Evolutionary conservation across 2,888 invertebrate species (phyloP).

Genomic region (Caenorhabditis angaria): DNA sequence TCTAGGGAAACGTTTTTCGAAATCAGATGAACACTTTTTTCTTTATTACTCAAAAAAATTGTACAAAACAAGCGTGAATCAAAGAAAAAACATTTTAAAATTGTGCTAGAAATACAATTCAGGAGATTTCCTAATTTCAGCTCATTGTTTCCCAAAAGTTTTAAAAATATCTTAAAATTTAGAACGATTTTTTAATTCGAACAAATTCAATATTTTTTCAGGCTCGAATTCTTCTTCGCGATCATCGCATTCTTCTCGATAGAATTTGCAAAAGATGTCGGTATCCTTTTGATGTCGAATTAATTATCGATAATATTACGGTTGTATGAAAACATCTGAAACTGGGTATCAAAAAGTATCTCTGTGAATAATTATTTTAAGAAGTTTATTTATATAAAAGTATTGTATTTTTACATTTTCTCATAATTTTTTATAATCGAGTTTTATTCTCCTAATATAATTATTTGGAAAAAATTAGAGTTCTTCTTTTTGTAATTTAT

Average conservation of each 20-base stretch:
- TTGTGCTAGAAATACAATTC: background rate
- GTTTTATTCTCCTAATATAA: background rate
- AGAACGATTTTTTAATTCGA: background rate
- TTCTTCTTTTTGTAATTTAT: background rate
- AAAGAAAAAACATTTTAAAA: no score
- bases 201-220: slow-evolving; percentile 15
- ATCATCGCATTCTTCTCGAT: slow-evolving; percentile 21
- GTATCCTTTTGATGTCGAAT: slow-evolving; percentile 16
- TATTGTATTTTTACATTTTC: background rate
- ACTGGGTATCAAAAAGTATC: no score
- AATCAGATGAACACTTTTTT: background rate
- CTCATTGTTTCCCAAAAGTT: background rate
- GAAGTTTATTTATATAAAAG: no score
- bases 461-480: background rate
- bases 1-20: background rate
- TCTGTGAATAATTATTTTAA: no score
- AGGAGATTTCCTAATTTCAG: background rate
- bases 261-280: slow-evolving; percentile 30
- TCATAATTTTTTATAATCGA: background rate
- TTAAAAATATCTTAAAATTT: background rate
- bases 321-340: background rate
- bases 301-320: slow-evolving; percentile 27
- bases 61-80: no score
- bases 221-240: slow-evolving; percentile 29
- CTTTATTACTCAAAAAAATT: background rate